phyloP scores from a whole-genome alignment of 2,797 vertebrate genomes.

The Poeciliopsis paucimaculata region DNA sequence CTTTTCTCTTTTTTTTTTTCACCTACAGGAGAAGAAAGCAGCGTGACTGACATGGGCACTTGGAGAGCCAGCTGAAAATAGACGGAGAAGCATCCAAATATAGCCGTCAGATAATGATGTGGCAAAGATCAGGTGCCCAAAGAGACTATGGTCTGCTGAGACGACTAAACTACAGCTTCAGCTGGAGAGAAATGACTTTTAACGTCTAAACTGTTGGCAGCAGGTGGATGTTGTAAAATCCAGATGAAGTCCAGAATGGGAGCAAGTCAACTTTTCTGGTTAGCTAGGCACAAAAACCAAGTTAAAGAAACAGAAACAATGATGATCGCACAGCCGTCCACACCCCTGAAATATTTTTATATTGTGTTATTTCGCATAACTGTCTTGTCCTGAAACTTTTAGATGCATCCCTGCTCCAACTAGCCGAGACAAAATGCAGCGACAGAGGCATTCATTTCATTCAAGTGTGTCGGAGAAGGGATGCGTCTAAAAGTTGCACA shows the following conservation, averaged over 20 bases:
- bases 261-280: not conserved
- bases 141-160: conserved; percentile 27
- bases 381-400: not conserved
- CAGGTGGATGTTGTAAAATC: conserved; percentile 14
- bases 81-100: conserved; percentile 41
- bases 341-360: not conserved
- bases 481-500: not conserved
- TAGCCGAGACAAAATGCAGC: not conserved
- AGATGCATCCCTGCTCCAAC: not conserved
- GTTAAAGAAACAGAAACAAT: not conserved
- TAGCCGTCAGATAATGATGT: conserved; percentile 52
- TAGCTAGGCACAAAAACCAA: not conserved
- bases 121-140: conserved; percentile 36
- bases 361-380: not conserved
- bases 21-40: conserved; percentile 27
- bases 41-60: conserved; percentile 47
- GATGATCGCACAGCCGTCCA: not conserved
- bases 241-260: not conserved
- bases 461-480: not conserved
- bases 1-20: not conserved
- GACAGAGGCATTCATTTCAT: not conserved
- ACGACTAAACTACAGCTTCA: conserved; percentile 24
- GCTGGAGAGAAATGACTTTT: conserved; percentile 12
- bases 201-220: conserved; percentile 11
- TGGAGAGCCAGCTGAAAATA: conserved; percentile 59